Conservation (phyloP, 2,888 invertebrate genomes). For the Pecten maximus region DNA sequence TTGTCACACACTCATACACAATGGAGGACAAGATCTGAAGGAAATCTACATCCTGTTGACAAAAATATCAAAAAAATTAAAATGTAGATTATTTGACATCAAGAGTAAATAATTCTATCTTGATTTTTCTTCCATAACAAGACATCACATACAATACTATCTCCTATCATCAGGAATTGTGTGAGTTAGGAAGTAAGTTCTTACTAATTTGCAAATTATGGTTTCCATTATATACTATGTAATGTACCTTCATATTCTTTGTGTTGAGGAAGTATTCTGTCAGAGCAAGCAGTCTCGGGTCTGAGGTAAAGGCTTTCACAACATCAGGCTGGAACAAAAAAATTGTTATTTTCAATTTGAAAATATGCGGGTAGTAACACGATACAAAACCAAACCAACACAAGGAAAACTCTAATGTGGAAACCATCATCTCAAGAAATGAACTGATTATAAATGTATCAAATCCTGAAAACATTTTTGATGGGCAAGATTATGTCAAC, state of each 20-base stretch:
- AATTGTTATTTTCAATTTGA: not conserved
- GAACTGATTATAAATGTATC: no score
- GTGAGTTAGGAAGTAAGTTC: not conserved
- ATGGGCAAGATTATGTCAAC: no score
- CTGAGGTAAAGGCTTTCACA: conserved; percentile 80
- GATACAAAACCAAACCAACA: no score
- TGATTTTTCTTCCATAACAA: no score
- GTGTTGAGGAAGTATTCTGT: conserved; percentile 75
- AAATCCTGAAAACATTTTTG: no score
- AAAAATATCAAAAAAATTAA: not conserved
- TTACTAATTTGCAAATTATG: not conserved
- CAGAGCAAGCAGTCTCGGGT: conserved; percentile 75
- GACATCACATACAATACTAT: not conserved
- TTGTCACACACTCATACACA: conserved; percentile 79
- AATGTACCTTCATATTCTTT: conserved; percentile 63
- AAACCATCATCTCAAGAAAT: no score
- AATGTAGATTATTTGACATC: conserved; percentile 31
- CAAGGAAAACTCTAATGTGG: no score
- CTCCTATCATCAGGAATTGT: not conserved
- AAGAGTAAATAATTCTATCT: no score
- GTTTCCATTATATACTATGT: not conserved
- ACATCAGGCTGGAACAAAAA: conserved; percentile 75
- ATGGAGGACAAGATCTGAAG: conserved; percentile 75
- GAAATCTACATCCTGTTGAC: conserved; percentile 67
- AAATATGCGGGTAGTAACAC: no score